Base-by-base conservation (phyloP, 2,797 vertebrate genomes). In the Lindbergichthys nudifrons region DNA sequence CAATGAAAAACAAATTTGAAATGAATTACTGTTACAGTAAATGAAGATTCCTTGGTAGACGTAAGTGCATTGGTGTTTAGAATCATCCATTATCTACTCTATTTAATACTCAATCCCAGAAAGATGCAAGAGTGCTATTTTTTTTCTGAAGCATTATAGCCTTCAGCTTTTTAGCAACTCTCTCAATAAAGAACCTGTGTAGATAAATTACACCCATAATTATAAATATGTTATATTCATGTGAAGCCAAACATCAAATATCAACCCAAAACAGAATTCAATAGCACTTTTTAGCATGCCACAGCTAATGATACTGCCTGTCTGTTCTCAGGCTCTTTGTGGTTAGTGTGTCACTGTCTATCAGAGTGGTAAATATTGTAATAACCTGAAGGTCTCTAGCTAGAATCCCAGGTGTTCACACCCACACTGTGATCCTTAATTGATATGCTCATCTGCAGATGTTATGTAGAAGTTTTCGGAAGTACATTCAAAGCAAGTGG, bases 391-490 rank as follows among this genome's bases (percentile, higher is more conserved):
- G 75, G 78, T 85, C 75, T 70, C 70, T 39, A 63, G 85, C 84
- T 84, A 86, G 73, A 91, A 83, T 92, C 84, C 85, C 83, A 89
- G 86, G 88, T 91, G 85, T 89, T 87, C 85, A 80, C 80, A 84
- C 86, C 75, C 87, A 66, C 70, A 59, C 72, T 53, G 42, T 79
- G 74, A 85, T 74, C 60, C 70, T 79, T 88, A 86, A 90, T 92
- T 84, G 88, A 88, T 83, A 88, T 89, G 80, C 76, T 73, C 59
- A 52, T 88, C 80, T 80, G 77, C 82, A 90, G 83, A 85, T 86
- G 83, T 86, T 81, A 83, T 83, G 16, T 71, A 47, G 59, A 92
- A 90, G 83, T 90, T 90, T 90, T 85, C n/a, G 19, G 58, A 82
- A 82, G 86, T 81, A 73, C 80, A 77, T 86, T 92, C 70, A 91